Conservation (phyloP, 2,113 vertebrate species). For the Alosa alosa region DNA sequence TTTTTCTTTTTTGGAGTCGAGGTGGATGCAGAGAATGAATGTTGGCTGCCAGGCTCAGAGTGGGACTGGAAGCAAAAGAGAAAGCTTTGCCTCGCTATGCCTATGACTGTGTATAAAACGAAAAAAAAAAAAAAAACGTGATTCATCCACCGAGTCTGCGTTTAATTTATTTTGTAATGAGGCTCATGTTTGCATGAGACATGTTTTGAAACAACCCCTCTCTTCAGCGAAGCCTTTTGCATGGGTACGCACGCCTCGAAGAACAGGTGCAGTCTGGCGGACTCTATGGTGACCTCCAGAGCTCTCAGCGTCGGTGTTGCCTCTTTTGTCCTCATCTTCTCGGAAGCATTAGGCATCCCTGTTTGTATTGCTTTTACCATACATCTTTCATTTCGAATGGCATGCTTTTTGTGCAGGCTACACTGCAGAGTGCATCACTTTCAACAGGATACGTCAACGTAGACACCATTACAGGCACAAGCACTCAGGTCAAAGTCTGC, state of each 20-base stretch:
- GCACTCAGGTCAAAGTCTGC: not conserved
- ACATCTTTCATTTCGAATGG: not conserved
- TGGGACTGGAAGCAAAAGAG: not conserved
- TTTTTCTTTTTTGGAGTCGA: not conserved
- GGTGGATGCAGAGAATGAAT: not conserved
- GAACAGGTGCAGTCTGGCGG: not conserved
- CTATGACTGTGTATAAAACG: not conserved
- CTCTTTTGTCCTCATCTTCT: not conserved
- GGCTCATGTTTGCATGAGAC: not conserved
- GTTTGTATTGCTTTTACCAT: not conserved
- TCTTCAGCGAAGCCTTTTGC: constrained; percentile 1
- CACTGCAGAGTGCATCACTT: not conserved
- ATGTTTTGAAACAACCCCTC: not conserved
- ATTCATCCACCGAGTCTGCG: not conserved
- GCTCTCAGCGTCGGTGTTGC: not conserved
- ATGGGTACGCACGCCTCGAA: not conserved
- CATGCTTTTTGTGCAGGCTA: not conserved
- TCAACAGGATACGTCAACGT: not conserved
- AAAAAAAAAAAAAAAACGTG: not conserved
- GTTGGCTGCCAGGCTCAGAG: not conserved
- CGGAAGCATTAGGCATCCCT: not conserved
- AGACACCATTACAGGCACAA: not conserved
- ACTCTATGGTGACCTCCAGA: not conserved
- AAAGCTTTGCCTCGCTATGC: not conserved
- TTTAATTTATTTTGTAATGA: not conserved